phyloP scores from a whole-genome alignment of 2,113 vertebrate genomes.

The Ophthalmolycus amberensis region DNA sequence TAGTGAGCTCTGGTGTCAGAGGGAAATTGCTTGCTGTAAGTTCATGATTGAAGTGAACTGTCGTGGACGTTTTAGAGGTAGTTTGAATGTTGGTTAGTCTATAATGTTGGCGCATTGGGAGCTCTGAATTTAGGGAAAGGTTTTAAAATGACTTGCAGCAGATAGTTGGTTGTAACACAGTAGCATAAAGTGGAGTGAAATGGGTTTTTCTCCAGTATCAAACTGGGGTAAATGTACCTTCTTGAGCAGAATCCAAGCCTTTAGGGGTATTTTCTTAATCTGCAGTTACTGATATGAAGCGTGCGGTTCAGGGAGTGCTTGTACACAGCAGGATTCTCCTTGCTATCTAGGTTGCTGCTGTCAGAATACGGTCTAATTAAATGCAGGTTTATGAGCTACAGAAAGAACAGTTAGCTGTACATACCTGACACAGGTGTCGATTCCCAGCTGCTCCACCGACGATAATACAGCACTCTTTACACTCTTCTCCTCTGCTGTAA shows the following conservation, averaged over 20 bases:
- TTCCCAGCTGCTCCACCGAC: conserved; percentile 73
- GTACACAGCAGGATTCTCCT: background rate
- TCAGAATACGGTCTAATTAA: conserved; percentile 4
- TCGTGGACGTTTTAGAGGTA: background rate
- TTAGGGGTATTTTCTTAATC: background rate
- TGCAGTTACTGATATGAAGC: background rate
- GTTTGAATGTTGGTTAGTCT: conserved; percentile 3
- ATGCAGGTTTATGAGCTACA: conserved; percentile 23
- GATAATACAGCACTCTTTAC: conserved; percentile 43
- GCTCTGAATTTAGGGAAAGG: background rate
- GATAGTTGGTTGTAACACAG: background rate
- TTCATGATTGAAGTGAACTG: conserved; percentile 4
- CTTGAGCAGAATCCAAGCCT: background rate
- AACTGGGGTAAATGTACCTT: background rate
- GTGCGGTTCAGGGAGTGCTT: background rate
- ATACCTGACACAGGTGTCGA: conserved; percentile 73
- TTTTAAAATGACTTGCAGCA: background rate
- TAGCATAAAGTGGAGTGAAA: background rate
- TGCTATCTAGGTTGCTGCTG: too few species aligned
- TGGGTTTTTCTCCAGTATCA: background rate
- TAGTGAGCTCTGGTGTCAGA: background rate
- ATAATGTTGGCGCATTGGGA: background rate
- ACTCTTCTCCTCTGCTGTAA: conserved; percentile 60
- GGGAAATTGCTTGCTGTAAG: background rate
- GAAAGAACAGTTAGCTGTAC: conserved; percentile 15